phyloP scores from a whole-genome alignment of 1,140 invertebrate genomes.

The Cotesia chilonis region DNA sequence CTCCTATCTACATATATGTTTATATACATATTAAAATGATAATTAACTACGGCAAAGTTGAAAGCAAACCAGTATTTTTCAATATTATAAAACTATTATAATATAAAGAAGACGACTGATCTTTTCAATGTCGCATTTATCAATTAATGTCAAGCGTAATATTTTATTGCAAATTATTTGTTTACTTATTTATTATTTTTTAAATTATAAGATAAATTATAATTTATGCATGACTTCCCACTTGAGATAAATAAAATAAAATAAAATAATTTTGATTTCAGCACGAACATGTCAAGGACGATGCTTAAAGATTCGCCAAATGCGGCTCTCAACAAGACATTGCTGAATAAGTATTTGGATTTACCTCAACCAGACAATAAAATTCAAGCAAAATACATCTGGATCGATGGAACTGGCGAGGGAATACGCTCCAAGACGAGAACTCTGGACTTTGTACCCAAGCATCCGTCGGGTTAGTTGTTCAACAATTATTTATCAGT shows the following conservation, averaged over 20 bases:
- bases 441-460: slow-evolving; percentile 82
- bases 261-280: slow-evolving; percentile 42
- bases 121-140: slow-evolving; percentile 4
- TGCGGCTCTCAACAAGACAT: slow-evolving; percentile 78
- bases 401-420: slow-evolving; percentile 96
- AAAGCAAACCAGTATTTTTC: slow-evolving; percentile 19
- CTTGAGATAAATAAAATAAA: slow-evolving; percentile 20
- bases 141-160: not conserved
- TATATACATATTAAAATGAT: no score
- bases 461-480: slow-evolving; percentile 71
- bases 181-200: slow-evolving; percentile 11
- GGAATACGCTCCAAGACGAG: slow-evolving; percentile 87
- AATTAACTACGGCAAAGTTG: not conserved
- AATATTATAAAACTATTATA: not conserved
- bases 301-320: slow-evolving; percentile 74
- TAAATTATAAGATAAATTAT: not conserved
- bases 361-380: slow-evolving; percentile 80
- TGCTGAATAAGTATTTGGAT: slow-evolving; percentile 77
- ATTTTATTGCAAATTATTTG: not conserved
- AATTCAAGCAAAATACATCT: slow-evolving; percentile 89
- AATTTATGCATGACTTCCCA: slow-evolving; percentile 17
- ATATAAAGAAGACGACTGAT: not conserved
- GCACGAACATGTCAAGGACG: slow-evolving; percentile 62
- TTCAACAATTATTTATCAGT: not conserved
- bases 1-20: no score